Evolutionary conservation across 2,797 vertebrate species (phyloP), one percentile per base, ranked within the genome.

Genomic region (Pelobates cultripes): DNA sequence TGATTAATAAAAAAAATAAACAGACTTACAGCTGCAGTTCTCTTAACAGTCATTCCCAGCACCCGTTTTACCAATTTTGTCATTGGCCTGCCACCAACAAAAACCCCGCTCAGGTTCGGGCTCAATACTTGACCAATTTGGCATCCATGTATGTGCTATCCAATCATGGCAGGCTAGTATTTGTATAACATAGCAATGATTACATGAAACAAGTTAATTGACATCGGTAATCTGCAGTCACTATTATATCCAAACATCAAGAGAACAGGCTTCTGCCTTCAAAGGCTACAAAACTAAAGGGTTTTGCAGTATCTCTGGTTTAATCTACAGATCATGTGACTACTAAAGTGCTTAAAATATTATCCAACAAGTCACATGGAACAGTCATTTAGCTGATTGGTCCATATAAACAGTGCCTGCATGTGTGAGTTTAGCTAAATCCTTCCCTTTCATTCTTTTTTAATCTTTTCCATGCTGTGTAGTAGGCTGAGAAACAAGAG

Each of bases 291-390:
- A 87, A 87, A 85, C 12, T 85, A 87, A 88, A 87, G 84, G 87
- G 89, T 89, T 91, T 89, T 86, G 75, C 81, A 86, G 83, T 61
- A 81, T 87, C 79, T 79, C 79, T 78, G 82, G 14, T 81, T 77
- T 91, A 89, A 91, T 90, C 90, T 86, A 80, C 70, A 1, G 3
- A 43, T 87, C 89, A 86, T 43, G 4, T 86, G 90, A 86, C 17
- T 82, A 84, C 78, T 86, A 87, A 66, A 0, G 71, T 82, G 82
- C 76, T 89, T 78, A 83, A 83, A 84, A 84, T 82, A 82, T 85
- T 79, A 70, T 75, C 78, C 69, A 82, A 84, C 75, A 75, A 76
- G 77, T 86, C 85, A 83, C 76, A 15, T 83, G 71, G 66, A n/a
- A 13, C 40, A 78, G 43, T 79, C 72, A 86, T 84, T 82, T 86